A percentile compares a stretch with the other conserved stretches of the same genome.
phyloP scores from a whole-genome alignment of 2,113 vertebrate genomes.

The Xenopus borealis region DNA sequence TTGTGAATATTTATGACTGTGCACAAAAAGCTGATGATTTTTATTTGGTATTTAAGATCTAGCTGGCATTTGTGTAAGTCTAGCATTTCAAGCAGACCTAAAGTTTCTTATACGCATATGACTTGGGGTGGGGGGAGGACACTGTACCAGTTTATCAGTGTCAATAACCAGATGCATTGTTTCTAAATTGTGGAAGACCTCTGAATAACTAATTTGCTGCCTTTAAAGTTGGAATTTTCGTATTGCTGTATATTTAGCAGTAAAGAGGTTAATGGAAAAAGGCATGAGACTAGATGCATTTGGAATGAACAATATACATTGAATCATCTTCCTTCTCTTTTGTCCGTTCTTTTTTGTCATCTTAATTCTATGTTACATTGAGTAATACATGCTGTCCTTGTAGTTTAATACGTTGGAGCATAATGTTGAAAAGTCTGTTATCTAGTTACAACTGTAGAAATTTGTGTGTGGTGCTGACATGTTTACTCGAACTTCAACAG shows the following conservation, averaged over 20 bases:
- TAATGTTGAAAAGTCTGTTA: constrained; percentile 12
- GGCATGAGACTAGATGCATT: constrained; percentile 6
- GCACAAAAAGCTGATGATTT: constrained; percentile 66
- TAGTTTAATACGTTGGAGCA: constrained; percentile 44
- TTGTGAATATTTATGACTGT: constrained; percentile 33
- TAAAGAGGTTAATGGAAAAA: constrained; percentile 8
- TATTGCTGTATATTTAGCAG: constrained; percentile 10
- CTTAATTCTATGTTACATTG: constrained; percentile 54
- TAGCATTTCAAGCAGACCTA: constrained; percentile 5
- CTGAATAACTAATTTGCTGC: constrained; percentile 15
- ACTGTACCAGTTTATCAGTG: neutral
- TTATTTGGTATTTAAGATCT: constrained; percentile 58
- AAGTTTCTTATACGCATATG: neutral
- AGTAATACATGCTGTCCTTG: constrained; percentile 50
- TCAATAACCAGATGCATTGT: neutral
- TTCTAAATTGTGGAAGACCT: constrained; percentile 2
- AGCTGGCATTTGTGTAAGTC: constrained; percentile 57
- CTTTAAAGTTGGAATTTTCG: constrained; percentile 6
- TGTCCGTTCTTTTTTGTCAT: constrained; percentile 53
- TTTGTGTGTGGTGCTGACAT: constrained; percentile 48
- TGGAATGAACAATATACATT: constrained; percentile 56
- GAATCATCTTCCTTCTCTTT: constrained; percentile 64
- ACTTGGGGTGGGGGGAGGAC: neutral
- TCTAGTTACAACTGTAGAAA: constrained; percentile 43
- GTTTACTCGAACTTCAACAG: constrained; percentile 54